Conservation (phyloP, 2,797 vertebrate genomes). For the Paratrypauchen microcephalus region DNA sequence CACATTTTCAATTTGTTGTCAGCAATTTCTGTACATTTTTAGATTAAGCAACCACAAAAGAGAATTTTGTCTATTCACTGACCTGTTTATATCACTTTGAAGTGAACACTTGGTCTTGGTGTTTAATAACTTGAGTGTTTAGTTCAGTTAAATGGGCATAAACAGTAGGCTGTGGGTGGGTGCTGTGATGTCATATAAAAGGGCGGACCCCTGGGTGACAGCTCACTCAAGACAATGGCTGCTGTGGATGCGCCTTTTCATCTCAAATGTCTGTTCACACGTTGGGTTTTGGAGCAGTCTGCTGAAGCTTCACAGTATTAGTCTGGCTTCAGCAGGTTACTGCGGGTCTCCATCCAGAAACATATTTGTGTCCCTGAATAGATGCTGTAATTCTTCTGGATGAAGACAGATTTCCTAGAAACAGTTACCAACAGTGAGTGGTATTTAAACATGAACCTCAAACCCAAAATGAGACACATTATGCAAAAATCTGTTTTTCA, state of each 20-base stretch:
- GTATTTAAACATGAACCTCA: not conserved
- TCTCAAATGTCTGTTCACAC: conserved; percentile 31
- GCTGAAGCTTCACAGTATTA: conserved; percentile 22
- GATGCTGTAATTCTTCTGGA: conserved; percentile 17
- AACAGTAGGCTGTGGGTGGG: conserved; percentile 21
- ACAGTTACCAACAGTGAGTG: conserved; percentile 1
- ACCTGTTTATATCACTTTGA: not conserved
- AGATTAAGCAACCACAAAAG: not conserved
- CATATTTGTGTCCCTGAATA: conserved; percentile 37
- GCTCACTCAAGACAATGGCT: conserved; percentile 37
- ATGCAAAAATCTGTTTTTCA: not conserved
- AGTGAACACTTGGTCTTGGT: conserved; percentile 20
- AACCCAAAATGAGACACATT: no score
- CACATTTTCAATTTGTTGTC: not conserved
- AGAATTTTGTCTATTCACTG: not conserved
- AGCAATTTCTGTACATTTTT: not conserved
- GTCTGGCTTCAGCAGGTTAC: conserved; percentile 50
- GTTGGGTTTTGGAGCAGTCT: conserved; percentile 36
- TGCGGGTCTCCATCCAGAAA: conserved; percentile 44
- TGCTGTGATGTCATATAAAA: conserved; percentile 49
- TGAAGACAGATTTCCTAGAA: conserved; percentile 29
- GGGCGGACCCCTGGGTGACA: conserved; percentile 42
- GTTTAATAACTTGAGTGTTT: conserved; percentile 39
- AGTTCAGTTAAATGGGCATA: conserved; percentile 32
- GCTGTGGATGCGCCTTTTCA: conserved; percentile 33